These are phyloP conservation scores for Cyclina sinensis DNA, from an alignment of 1,140 invertebrate genomes.

Conservation along the genomic window DNA sequence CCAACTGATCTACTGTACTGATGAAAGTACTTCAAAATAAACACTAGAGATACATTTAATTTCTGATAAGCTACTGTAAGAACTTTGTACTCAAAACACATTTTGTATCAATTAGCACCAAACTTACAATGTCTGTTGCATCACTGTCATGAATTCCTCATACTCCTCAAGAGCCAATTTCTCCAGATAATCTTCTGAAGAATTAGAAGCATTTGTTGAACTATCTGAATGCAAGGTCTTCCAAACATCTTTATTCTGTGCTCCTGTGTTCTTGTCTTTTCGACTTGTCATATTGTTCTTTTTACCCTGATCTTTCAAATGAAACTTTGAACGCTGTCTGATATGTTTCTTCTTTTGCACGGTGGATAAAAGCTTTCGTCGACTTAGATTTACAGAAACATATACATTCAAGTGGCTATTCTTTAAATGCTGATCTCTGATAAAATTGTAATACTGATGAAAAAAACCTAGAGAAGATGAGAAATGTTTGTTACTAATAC, in stretches of 20 bases:
- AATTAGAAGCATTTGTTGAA: not conserved
- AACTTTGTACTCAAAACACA: too few relatives aligned
- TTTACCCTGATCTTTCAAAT: not conserved
- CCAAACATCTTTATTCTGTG: not conserved
- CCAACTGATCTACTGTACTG: too few relatives aligned
- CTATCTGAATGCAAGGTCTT: not conserved
- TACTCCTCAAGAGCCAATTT: constrained; percentile 15
- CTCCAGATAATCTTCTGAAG: not conserved
- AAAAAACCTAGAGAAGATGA: not conserved
- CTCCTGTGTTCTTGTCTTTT: not conserved
- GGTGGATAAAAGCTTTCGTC: not conserved
- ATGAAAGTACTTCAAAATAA: too few relatives aligned
- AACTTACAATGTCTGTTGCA: constrained; percentile 39
- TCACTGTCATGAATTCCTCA: constrained; percentile 3
- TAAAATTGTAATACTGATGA: not conserved
- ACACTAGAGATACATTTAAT: too few relatives aligned
- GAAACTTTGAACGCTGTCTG: not conserved
- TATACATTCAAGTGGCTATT: not conserved
- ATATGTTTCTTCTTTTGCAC: not conserved
- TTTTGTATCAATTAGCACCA: too few relatives aligned
- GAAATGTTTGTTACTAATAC: not conserved
- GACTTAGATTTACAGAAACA: not conserved
- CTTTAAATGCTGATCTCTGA: not conserved
- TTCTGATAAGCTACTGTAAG: too few relatives aligned
- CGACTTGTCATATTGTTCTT: not conserved